Conservation (phyloP, 2,797 vertebrate species). For the Phrynocephalus forsythii region DNA sequence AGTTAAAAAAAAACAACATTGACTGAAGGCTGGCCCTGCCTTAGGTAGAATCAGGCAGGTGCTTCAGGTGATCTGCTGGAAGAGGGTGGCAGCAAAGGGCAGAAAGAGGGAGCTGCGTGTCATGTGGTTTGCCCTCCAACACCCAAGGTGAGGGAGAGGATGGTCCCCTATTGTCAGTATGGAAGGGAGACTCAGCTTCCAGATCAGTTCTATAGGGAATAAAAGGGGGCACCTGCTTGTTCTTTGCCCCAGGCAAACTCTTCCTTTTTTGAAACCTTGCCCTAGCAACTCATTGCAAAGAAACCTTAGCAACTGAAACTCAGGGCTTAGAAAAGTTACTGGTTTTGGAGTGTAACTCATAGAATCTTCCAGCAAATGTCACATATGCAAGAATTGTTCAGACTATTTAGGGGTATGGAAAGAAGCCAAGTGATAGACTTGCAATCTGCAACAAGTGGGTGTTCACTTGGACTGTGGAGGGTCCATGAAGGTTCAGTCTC, state of each 20-base stretch:
- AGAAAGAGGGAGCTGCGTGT: background rate
- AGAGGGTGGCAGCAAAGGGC: background rate
- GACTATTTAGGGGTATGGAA: no score
- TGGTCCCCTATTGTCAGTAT: background rate
- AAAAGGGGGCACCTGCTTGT: background rate
- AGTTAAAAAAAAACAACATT: background rate
- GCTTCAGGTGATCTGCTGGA: background rate
- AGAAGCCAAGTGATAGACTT: no score
- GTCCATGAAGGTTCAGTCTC: background rate
- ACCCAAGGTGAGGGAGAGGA: background rate
- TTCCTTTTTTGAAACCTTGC: background rate
- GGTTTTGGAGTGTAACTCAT: no score
- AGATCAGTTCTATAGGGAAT: background rate
- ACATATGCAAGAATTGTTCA: no score
- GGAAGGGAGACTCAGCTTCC: background rate
- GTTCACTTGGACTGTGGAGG: background rate
- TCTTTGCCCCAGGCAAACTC: background rate
- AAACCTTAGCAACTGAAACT: background rate
- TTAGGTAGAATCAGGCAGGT: background rate
- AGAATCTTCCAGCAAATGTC: no score
- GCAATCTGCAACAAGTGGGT: no score
- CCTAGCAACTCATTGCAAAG: background rate
- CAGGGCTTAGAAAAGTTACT: no score
- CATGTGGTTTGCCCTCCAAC: no score
- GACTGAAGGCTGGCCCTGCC: background rate